These are phyloP conservation scores for Crossocerus cetratus DNA, from an alignment of 2,888 invertebrate species.

Conservation along the genomic window DNA sequence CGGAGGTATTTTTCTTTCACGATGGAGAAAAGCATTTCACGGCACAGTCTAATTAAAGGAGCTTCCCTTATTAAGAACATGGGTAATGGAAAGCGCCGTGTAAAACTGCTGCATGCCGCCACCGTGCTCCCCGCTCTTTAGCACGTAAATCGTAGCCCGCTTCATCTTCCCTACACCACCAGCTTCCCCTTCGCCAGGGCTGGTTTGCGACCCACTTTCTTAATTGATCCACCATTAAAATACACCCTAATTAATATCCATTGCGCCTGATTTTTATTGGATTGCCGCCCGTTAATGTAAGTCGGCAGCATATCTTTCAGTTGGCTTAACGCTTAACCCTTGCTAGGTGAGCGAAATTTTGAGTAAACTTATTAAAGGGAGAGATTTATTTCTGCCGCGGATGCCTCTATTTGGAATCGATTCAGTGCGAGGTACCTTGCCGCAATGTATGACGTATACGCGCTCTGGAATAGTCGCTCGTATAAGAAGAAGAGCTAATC, in stretches of 20 bases:
- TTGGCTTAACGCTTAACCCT: background rate
- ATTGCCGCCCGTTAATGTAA: constrained; percentile 9
- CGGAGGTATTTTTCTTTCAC: constrained; percentile 7
- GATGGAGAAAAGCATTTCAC: constrained; percentile 50
- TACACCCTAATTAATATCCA: constrained; percentile 71
- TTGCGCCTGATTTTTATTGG: constrained; percentile 67
- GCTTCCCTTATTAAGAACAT: constrained; percentile 61
- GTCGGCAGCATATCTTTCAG: constrained; percentile 38
- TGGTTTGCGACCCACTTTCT: constrained; percentile 67
- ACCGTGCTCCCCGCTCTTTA: constrained; percentile 4
- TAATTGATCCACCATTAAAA: constrained; percentile 72
- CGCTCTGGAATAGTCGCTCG: background rate
- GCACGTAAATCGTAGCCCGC: constrained; percentile 53
- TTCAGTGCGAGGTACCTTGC: no score
- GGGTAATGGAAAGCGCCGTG: constrained; percentile 57
- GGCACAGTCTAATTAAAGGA: constrained; percentile 61
- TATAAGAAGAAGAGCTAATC: constrained; percentile 21
- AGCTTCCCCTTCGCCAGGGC: constrained; percentile 31
- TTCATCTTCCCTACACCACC: constrained; percentile 16
- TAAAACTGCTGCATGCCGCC: constrained; percentile 58
- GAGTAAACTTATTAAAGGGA: constrained; percentile 26
- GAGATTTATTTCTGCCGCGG: constrained; percentile 23
- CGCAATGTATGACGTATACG: background rate
- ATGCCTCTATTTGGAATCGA: constrained; percentile 22
- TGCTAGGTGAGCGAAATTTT: constrained; percentile 4